Evolutionary conservation across 2,113 vertebrate species (phyloP).

Genomic region (Phalacrocorax aristotelis): DNA sequence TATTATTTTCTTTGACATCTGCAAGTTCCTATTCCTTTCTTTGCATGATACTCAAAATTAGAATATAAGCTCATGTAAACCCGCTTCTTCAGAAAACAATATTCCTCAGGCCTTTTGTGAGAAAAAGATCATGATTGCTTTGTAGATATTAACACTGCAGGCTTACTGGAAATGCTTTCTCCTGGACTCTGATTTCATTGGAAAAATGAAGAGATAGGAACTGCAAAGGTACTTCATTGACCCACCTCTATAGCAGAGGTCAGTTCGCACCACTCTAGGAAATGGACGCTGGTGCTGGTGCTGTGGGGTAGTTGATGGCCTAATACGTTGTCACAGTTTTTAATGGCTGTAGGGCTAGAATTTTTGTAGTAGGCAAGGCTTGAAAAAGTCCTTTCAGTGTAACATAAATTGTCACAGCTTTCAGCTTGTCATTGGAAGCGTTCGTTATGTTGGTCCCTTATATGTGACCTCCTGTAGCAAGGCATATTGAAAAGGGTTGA

Average conservation of each 20-base stretch:
- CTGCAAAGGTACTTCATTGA: neutral
- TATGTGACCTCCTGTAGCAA: neutral
- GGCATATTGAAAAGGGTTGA: neutral
- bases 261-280: neutral
- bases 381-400: neutral
- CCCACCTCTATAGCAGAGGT: too few species aligned
- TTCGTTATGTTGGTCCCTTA: neutral
- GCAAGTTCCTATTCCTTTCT: neutral
- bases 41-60: neutral
- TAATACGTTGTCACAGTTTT: neutral
- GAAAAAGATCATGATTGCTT: neutral
- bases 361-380: neutral
- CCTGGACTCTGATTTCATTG: neutral
- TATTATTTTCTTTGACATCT: neutral
- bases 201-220: neutral
- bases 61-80: neutral
- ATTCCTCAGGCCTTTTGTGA: neutral
- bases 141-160: neutral
- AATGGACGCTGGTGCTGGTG: rapidly evolving
- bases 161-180: neutral
- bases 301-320: neutral
- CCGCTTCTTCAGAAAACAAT: neutral
- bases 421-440: neutral
- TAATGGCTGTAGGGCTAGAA: neutral
- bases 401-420: neutral